phyloP scores from a whole-genome alignment of 2,797 vertebrate genomes.

The Pseudomugil gertrudae region DNA sequence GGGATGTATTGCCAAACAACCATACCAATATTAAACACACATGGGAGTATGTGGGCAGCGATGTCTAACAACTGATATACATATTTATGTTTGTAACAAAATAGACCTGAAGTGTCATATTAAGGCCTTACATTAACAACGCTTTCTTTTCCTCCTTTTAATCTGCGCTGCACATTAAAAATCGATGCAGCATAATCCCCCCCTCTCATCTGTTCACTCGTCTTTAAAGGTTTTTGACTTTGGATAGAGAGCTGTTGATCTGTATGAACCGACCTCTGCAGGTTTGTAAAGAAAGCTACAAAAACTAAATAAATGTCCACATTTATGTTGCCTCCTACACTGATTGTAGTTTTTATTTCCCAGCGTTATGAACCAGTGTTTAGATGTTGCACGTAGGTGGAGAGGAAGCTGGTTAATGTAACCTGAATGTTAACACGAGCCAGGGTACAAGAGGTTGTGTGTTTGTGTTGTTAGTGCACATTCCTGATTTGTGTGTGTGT shows the following conservation, averaged over 20 bases:
- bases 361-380: conserved; percentile 8
- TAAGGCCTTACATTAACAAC: no score
- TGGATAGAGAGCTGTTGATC: background rate
- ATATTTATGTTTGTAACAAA: no score
- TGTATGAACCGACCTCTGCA: background rate
- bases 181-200: no score
- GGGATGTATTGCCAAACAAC: no score
- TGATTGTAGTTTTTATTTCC: background rate
- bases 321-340: background rate
- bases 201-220: no score
- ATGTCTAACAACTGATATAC: no score
- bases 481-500: conserved; percentile 51
- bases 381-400: conserved; percentile 42
- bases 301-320: background rate
- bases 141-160: no score
- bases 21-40: no score
- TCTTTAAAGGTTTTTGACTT: background rate
- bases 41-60: no score
- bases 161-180: no score
- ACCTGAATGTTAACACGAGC: conserved; percentile 56
- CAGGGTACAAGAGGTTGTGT: conserved; percentile 38
- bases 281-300: background rate
- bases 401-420: conserved; percentile 47
- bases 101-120: no score
- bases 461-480: conserved; percentile 44